Evolutionary conservation across 2,888 invertebrate genomes (phyloP), one percentile per base, ranked within the genome.

Genomic region (Temnothorax rugatulus): DNA sequence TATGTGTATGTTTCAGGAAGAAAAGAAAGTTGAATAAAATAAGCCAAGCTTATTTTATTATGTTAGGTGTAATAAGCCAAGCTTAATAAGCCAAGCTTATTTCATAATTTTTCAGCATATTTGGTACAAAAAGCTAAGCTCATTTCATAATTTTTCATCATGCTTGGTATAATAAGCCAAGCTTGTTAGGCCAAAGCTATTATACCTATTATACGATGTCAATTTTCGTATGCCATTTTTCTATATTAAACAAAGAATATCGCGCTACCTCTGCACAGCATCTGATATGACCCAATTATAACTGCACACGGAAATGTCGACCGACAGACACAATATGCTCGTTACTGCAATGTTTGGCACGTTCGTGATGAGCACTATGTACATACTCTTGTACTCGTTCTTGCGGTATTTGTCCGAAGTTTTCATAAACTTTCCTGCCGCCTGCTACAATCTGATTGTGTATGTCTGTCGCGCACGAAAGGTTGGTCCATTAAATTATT

Each of bases 271-370:
- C 90, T 21, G 93, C 93, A 91, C 97, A 96, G 91, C 96, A 96
- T 88, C 96, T 95, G 47, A n/a, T n/a, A 97, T 96, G 76, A 98
- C 96, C 97, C 97, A 98, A 82, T 95, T 96, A 94, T 97, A 97
- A 63, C 96, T 96, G 5, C 97, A 95, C 7, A 93, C 92, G 1
- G 95, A 95, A 68, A 97, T 96, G 84, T 96, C 96, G 1, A 96
- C 96, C 0, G 97, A 97, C 59, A 98, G 93, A 88, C 97, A 97
- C 88, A 97, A 96, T 89, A 98, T 95, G 94, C 97, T 97, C 92
- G 97, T 97, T 13, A 97, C 96, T 0, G 98, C 98, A 76, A 96
- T 95, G 90, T 97, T 97, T 61, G 97, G 97, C 21, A 97, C 96
- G 11, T 97, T 97, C 0, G 97, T 96, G 81, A 98, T 96, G 52